Base-by-base conservation (phyloP, 1,140 invertebrate species). In the Caenorhabditis remanei region DNA sequence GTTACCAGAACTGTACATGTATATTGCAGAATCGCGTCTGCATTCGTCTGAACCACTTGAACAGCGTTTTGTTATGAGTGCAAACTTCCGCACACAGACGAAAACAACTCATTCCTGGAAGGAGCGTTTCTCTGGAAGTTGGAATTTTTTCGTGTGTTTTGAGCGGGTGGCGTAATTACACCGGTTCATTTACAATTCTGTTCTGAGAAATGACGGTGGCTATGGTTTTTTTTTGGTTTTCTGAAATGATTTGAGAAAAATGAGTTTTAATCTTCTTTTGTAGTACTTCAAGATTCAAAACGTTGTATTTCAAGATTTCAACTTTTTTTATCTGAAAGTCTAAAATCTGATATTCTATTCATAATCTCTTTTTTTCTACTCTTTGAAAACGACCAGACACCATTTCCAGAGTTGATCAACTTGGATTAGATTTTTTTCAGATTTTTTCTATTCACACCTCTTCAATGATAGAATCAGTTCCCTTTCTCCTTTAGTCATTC, bases 401-500 rank as follows among this genome's bases (percentile, higher is more conserved):
- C 67, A 46, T 65, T 65, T 41, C 4, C 14, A 46, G 41, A n/a
- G 43, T 53, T 21, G 71, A 4, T 24, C 46, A 48, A 50, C 21
- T 79, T 48, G 46, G 71, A 79, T 79, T 79, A 79, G 71, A 50
- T 79, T 50, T 79, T 50, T 79, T 43, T 32, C 24, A 61, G 13
- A 32, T 32, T 40, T 71, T 32, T 40, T 71, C 41, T 16, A 71
- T 71, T 14, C 65, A 21, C 41, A 4, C 32, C 13, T 19, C n/a
- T 58, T 65, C 24, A 43, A 32, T 32, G n/a, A 48, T 50, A 14
- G 50, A 11, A 53, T 53, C 11, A 11, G 50, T 16, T 16, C 16
- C 50, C 50, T 53, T 53, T 53, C 5, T 63, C 9, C 8, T 63
- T 32, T 63, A 16, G 7, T 58, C 8, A 3, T 58, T 19, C 19